These are phyloP conservation scores for Jaculus jaculus DNA, from an alignment of 2,113 vertebrate genomes.

Conservation along the genomic window DNA sequence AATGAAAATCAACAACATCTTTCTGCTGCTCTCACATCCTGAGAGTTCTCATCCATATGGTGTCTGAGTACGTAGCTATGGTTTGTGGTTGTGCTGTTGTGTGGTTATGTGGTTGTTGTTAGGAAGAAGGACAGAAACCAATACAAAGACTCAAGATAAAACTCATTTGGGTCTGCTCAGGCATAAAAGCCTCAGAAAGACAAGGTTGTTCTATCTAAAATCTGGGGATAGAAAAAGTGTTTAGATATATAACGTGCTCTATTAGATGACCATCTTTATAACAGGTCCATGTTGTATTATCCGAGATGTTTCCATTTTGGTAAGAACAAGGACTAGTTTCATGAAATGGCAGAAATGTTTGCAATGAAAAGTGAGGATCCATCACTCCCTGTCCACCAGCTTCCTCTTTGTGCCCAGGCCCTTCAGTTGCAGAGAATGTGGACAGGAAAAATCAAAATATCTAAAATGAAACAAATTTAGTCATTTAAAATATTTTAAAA, in stretches of 20 bases:
- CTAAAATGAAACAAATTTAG: background rate
- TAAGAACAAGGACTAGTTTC: background rate
- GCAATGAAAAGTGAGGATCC: background rate
- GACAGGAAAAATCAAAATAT: background rate
- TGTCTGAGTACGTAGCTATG: background rate
- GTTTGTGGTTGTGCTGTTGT: background rate
- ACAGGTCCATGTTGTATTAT: background rate
- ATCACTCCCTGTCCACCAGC: background rate
- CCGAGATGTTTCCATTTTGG: background rate
- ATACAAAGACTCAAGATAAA: background rate
- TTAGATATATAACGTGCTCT: background rate
- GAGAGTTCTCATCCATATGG: background rate
- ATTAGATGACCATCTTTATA: background rate
- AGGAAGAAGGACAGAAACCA: background rate
- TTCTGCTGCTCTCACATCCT: background rate
- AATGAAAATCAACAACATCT: background rate
- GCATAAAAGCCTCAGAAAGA: background rate
- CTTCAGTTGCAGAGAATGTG: slow-evolving; percentile 2
- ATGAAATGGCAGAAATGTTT: background rate
- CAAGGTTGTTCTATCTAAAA: background rate
- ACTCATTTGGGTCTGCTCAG: background rate
- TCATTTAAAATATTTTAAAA: background rate
- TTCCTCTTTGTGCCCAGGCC: background rate
- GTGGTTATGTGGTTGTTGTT: background rate
- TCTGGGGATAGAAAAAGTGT: background rate